Conservation (phyloP, 2,113 vertebrate species). For the Pluvianellus socialis region DNA sequence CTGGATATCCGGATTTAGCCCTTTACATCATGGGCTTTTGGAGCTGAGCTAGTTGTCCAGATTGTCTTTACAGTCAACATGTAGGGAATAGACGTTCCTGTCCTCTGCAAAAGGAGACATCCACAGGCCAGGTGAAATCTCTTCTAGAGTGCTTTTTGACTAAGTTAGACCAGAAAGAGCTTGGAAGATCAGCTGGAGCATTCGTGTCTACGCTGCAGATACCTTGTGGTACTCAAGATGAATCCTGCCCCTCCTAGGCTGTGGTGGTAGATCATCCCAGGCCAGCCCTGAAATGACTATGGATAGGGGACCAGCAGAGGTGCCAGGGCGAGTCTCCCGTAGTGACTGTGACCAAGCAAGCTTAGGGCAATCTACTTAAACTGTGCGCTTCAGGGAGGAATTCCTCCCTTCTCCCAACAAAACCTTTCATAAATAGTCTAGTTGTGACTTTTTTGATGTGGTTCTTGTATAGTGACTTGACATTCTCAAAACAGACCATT, state of each 20-base stretch:
- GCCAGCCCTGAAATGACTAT: background rate
- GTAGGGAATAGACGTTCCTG: background rate
- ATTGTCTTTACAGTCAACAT: background rate
- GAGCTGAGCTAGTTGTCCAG: background rate
- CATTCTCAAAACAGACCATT: background rate
- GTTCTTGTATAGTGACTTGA: background rate
- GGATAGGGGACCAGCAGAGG: background rate
- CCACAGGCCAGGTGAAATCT: background rate
- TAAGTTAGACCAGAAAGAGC: background rate
- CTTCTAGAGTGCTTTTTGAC: background rate
- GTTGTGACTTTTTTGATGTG: background rate
- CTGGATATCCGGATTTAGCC: background rate
- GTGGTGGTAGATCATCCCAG: background rate
- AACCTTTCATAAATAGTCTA: accelerated
- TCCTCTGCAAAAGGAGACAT: background rate
- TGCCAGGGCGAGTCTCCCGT: background rate
- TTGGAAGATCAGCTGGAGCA: background rate
- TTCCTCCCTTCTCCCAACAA: background rate
- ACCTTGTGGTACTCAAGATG: background rate
- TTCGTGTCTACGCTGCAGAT: background rate
- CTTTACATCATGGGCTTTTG: background rate
- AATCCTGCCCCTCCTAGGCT: background rate
- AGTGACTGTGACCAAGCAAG: background rate
- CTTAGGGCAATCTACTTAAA: background rate
- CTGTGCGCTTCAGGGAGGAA: background rate